These are phyloP conservation scores for Thalassophryne amazonica DNA, from an alignment of 2,797 vertebrate species.

Conservation along the genomic window DNA sequence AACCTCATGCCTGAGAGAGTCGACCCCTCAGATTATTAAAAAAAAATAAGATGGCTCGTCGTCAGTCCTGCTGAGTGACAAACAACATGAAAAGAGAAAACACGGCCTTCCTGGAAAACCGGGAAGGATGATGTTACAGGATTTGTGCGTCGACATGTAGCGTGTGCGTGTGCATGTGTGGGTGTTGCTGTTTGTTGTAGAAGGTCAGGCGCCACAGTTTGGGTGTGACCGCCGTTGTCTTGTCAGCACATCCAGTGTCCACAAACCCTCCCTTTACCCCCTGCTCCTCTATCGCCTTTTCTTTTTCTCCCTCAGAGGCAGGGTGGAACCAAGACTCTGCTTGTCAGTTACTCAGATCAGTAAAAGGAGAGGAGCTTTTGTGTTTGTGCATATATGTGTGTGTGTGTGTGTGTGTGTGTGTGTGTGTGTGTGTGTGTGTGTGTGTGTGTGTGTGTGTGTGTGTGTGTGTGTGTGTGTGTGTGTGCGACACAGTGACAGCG, in stretches of 20 bases:
- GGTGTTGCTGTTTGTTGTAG: slow-evolving; percentile 63
- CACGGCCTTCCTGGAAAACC: slow-evolving; percentile 38
- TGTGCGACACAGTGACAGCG: slow-evolving; percentile 38
- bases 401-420: slow-evolving; percentile 2
- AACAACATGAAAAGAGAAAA: slow-evolving; percentile 38
- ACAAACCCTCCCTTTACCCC: slow-evolving; percentile 52
- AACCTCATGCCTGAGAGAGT: too few species aligned
- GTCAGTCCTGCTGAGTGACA: slow-evolving; percentile 62
- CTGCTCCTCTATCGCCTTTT: slow-evolving; percentile 17
- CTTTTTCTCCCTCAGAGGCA: slow-evolving; percentile 51
- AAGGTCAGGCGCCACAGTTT: slow-evolving; percentile 74
- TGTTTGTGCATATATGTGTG: slow-evolving; percentile 15
- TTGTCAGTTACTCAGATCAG: slow-evolving; percentile 71
- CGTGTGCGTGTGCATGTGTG: slow-evolving; percentile 32
- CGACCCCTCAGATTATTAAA: slow-evolving; percentile 44
- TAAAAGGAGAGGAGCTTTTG: slow-evolving; percentile 49
- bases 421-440: slow-evolving; percentile 3
- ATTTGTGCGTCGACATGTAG: background rate
- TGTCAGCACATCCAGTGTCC: slow-evolving; percentile 71
- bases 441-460: slow-evolving; percentile 10
- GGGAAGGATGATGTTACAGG: slow-evolving; percentile 49
- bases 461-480: background rate
- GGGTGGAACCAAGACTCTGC: slow-evolving; percentile 70
- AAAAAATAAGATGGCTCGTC: slow-evolving; percentile 39
- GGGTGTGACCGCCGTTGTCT: slow-evolving; percentile 72